A percentile compares a stretch with the other conserved stretches of the same genome.
phyloP scores from a whole-genome alignment of 2,113 vertebrate genomes.

The Cyanistes caeruleus region DNA sequence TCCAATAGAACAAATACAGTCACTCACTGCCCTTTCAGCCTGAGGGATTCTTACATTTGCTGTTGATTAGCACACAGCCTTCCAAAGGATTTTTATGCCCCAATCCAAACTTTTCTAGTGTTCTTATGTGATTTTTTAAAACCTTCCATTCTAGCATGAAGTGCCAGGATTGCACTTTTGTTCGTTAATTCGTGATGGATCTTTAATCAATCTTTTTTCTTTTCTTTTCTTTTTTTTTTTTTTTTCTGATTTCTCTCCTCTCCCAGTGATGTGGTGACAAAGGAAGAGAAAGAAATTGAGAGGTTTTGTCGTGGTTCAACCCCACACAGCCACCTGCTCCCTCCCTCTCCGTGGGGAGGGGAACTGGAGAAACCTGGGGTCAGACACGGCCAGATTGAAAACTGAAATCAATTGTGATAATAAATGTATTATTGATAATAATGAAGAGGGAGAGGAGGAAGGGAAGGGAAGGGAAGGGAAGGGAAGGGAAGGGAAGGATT shows the following conservation, averaged over 20 bases:
- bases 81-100: conserved; percentile 67
- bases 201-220: conserved; percentile 58
- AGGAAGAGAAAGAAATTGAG: conserved; percentile 16
- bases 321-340: not conserved
- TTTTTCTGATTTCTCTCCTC: conserved; percentile 2
- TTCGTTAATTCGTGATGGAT: conserved; percentile 63
- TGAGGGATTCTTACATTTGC: conserved; percentile 63
- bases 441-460: not conserved
- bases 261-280: not conserved
- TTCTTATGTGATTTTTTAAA: conserved; percentile 69
- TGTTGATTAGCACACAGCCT: conserved; percentile 64
- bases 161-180: conserved; percentile 43
- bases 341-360: accelerated
- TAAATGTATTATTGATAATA: not conserved
- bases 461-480: not conserved
- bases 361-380: not conserved
- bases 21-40: conserved; percentile 56
- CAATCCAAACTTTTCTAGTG: conserved; percentile 73
- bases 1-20: conserved; percentile 43
- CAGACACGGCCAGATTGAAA: no score
- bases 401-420: not conserved
- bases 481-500: no score
- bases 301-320: not conserved
- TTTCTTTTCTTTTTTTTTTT: not conserved
- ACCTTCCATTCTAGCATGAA: conserved; percentile 52